Percentiles rank a stretch among this genome's conserved stretches.
Conservation (phyloP, 2,113 vertebrate genomes). For the Pseudonaja textilis region DNA sequence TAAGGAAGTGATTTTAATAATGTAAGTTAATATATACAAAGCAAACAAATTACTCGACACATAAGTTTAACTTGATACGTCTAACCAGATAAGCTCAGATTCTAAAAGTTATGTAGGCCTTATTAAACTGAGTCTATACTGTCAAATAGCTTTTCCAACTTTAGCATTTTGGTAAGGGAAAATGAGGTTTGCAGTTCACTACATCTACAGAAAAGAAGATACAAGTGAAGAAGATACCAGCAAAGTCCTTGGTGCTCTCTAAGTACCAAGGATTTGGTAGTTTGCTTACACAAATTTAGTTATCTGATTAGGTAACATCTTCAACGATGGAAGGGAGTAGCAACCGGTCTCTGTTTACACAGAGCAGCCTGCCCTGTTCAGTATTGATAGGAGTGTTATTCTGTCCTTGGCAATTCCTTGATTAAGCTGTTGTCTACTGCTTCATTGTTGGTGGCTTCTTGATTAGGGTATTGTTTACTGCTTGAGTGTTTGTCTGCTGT, state of each 20-base stretch:
- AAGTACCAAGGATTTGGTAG: background rate
- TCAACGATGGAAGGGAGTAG: background rate
- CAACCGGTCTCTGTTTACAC: background rate
- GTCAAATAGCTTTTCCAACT: background rate
- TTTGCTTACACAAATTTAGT: background rate
- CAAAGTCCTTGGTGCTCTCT: background rate
- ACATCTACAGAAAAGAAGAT: background rate
- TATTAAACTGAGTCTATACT: background rate
- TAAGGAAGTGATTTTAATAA: background rate
- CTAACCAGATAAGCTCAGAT: background rate
- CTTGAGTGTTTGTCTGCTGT: background rate
- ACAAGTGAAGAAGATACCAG: background rate
- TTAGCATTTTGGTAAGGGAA: background rate
- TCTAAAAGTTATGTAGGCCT: background rate
- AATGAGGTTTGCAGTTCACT: background rate
- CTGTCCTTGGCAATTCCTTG: background rate
- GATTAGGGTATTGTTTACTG: background rate
- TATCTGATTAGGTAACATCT: background rate
- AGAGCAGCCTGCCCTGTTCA: background rate
- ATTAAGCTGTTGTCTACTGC: background rate
- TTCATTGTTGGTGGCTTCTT: background rate
- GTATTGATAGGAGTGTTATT: background rate
- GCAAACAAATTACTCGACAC: background rate
- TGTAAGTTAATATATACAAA: background rate
- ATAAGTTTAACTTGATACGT: background rate